Base-by-base conservation (phyloP, 2,113 vertebrate species). In the Equus przewalskii region DNA sequence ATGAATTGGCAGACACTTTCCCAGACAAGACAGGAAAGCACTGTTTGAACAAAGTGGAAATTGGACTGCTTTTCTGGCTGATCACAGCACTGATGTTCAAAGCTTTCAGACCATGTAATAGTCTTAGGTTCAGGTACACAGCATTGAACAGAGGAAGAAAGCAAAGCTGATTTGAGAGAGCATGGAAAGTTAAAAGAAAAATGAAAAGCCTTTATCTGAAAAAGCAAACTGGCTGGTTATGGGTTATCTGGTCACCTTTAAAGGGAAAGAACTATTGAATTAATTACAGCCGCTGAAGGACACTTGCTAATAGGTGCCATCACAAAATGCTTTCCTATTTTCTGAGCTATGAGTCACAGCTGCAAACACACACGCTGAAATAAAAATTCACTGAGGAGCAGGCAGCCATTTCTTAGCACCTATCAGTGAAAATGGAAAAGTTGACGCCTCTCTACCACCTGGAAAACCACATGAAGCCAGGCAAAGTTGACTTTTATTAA, bases 1-100 rank as follows among this genome's bases (percentile, higher is more conserved):
- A 98, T 98, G 98, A 98, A 98, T 97, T 98, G 98, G 97, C 95
- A 98, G 97, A 95, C 96, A 96, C 92, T 98, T 98, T 96, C 95
- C 90, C 96, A 98, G 98, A 98, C 88, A 98, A 98, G 98, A 97
- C 92, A 97, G 98, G 93, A 98, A 99, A 98, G 87, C 75, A 70
- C 81, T 95, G 78, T 98, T 98, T 97, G 98, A 98, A 98, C 91
- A 98, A 69, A 96, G 96, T 94, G 78, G 92, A 98, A 98, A 98
- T 97, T 97, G 95, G 97, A 91, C 96, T 92, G 98, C 96, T 98
- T 98, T 97, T 76, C 97, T 51, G 96, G 87, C 94, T 98, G 98
- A 98, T 98, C 98, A 98, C 67, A 98, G 96, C 56, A 44, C 91
- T 93, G 97, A 97, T 98, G 97, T 85, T 98, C 98, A 98, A 98